These are phyloP conservation scores for Umimayanthus kanabou DNA, from an alignment of 92 coral and sea anemone species.

Conservation along the genomic window DNA sequence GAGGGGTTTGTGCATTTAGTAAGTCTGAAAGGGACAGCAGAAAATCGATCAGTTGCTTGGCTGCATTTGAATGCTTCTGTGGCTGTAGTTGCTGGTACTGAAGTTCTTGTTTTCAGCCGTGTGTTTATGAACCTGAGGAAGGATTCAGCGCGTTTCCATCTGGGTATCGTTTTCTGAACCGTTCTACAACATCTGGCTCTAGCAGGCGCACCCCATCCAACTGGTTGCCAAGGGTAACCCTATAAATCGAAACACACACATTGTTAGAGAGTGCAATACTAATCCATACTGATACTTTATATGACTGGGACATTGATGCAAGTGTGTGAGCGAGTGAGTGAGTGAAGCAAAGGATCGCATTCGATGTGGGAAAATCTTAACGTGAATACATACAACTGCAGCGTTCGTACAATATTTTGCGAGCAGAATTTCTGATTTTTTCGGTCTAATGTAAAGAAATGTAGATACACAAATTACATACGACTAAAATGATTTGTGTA, in stretches of 20 bases:
- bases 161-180: conserved; percentile 90
- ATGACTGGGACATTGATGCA: too few species aligned
- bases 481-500: too few species aligned
- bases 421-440: too few species aligned
- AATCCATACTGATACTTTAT: neutral
- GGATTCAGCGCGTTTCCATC: conserved; percentile 74
- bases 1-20: neutral
- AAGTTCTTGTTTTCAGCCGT: neutral
- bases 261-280: neutral
- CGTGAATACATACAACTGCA: too few species aligned
- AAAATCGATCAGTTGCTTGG: too few species aligned
- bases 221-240: conserved; percentile 98
- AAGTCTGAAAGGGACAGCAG: neutral
- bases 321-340: too few species aligned
- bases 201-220: conserved; percentile 90
- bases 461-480: too few species aligned
- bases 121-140: conserved; percentile 9
- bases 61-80: neutral
- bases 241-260: conserved; percentile 20
- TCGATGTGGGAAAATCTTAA: too few species aligned
- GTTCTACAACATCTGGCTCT: conserved; percentile 93
- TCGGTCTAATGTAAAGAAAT: too few species aligned
- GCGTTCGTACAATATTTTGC: too few species aligned
- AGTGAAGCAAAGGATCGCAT: too few species aligned
- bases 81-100: neutral